Evolutionary conservation across 2,797 vertebrate species (phyloP).

Genomic region (Dryobates pubescens): DNA sequence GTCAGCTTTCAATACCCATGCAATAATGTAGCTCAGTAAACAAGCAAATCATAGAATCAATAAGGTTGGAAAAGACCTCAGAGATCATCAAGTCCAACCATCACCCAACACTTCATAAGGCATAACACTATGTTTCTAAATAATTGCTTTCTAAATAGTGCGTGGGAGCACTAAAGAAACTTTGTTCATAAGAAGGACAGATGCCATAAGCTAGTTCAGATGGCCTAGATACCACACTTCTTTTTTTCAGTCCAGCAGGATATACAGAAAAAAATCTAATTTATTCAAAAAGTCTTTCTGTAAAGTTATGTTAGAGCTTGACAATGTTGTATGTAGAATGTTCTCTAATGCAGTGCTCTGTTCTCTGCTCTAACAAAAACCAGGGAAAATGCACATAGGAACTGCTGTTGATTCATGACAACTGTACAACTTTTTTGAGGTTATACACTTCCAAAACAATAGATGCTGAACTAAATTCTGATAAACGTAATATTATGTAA

Average conservation of each 20-base stretch:
- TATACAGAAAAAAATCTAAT: neutral
- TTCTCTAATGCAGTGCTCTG: neutral
- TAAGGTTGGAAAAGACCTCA: no score
- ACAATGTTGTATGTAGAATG: neutral
- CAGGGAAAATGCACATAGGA: fast-evolving
- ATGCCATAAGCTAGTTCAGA: neutral
- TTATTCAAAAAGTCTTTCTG: neutral
- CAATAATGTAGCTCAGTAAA: neutral
- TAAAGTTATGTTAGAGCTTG: neutral
- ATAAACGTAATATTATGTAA: neutral
- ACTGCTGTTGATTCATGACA: neutral
- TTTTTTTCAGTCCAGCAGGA: neutral
- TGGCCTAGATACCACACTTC: neutral
- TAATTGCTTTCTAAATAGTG: neutral
- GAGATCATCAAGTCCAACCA: no score
- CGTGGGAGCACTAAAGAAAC: neutral
- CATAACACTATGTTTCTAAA: neutral
- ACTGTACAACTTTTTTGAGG: neutral
- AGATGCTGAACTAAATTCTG: neutral
- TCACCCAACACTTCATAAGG: neutral
- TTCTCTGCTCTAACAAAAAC: neutral
- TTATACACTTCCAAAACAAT: neutral
- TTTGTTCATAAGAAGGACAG: neutral
- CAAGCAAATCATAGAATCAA: neutral
- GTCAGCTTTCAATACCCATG: neutral